phyloP scores from a whole-genome alignment of 1,140 invertebrate genomes.

The Mesaphorura yosii region DNA sequence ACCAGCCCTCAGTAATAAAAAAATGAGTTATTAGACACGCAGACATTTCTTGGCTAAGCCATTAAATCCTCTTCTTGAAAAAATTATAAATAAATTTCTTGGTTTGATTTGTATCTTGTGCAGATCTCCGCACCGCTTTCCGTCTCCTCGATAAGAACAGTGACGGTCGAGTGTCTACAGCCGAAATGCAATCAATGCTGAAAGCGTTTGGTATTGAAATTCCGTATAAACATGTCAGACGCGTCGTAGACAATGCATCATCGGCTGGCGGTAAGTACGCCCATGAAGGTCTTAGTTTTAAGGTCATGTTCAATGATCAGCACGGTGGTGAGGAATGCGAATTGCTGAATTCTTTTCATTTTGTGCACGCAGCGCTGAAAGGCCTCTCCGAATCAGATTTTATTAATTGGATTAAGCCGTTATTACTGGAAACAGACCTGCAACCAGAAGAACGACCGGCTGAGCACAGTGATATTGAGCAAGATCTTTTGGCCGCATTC shows the following conservation, averaged over 20 bases:
- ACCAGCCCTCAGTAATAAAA: no score
- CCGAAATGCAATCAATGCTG: constrained; percentile 61
- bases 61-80: no score
- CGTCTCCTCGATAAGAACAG: constrained; percentile 57
- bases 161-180: constrained; percentile 56
- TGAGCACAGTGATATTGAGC: no score
- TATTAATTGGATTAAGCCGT: constrained; percentile 18
- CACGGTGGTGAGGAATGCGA: not conserved
- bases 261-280: constrained; percentile 44
- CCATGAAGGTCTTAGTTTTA: not conserved
- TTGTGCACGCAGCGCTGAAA: no score
- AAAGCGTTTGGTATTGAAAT: constrained; percentile 58
- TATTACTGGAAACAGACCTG: constrained; percentile 41
- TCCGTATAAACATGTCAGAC: constrained; percentile 53
- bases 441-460: no score
- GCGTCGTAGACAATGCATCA: constrained; percentile 56
- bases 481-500: constrained; percentile 61
- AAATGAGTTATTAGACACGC: no score
- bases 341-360: not conserved
- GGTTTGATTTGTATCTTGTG: constrained; percentile 31
- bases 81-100: no score
- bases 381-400: constrained; percentile 15
- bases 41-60: no score
- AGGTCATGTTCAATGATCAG: not conserved
- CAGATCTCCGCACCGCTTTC: constrained; percentile 61